These are phyloP conservation scores for Rhyacophila evoluta DNA, from an alignment of 2,888 invertebrate species.

Conservation along the genomic window DNA sequence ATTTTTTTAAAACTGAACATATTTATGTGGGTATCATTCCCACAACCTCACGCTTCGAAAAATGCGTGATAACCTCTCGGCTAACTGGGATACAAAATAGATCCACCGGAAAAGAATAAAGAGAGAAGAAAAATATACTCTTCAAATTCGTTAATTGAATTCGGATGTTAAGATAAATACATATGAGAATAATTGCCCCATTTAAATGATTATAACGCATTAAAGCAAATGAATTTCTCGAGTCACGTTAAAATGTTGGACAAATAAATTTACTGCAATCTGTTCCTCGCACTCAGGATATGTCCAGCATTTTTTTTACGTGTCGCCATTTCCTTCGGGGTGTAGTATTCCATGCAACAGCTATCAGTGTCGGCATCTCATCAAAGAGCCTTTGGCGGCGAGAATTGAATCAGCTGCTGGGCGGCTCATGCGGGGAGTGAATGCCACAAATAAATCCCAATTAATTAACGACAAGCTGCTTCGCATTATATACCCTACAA, in stretches of 20 bases:
- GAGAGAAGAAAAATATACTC: no score
- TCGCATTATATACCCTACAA: neutral
- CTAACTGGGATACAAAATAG: no score
- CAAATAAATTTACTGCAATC: neutral
- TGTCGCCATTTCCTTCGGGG: neutral
- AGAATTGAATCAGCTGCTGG: neutral
- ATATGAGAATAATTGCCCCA: neutral
- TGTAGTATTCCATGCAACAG: conserved; percentile 1
- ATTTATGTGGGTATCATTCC: no score
- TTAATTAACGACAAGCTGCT: conserved; percentile 24
- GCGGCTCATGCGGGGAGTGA: neutral
- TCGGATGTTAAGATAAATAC: neutral
- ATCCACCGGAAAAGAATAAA: no score
- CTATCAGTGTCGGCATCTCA: neutral
- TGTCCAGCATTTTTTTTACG: neutral
- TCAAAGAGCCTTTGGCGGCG: conserved; percentile 24
- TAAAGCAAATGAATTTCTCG: no score
- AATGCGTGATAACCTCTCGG: no score
- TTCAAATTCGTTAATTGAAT: neutral
- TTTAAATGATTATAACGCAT: neutral
- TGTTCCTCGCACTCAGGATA: neutral
- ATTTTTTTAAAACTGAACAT: no score
- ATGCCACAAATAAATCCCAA: conserved; percentile 21
- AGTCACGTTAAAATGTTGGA: neutral
- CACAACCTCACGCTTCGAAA: no score